phyloP scores from a whole-genome alignment of 1,140 invertebrate species.

The Pomacea maculata region DNA sequence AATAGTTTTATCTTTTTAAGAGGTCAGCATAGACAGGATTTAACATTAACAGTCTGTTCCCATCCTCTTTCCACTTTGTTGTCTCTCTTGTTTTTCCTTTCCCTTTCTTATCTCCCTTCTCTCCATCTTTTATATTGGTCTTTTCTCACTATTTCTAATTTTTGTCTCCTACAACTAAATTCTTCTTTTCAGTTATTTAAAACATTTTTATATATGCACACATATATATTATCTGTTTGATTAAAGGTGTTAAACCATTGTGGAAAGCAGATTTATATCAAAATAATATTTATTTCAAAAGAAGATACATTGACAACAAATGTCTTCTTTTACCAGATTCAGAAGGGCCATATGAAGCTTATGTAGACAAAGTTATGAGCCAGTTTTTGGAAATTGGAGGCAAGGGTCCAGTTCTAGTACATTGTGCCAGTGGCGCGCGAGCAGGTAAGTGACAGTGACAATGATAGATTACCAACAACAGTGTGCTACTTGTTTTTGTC shows the following conservation, averaged over 20 bases:
- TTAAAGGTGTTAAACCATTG: neutral
- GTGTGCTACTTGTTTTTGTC: too few relatives aligned
- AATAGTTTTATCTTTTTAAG: neutral
- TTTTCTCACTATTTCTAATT: neutral
- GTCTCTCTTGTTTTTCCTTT: constrained; percentile 1
- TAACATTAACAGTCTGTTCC: too few relatives aligned
- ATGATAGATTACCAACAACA: neutral
- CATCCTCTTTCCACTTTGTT: neutral
- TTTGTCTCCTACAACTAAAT: neutral
- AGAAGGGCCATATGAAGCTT: constrained; percentile 1
- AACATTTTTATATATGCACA: too few relatives aligned
- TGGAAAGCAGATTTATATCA: neutral
- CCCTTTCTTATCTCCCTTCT: neutral
- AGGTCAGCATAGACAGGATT: neutral
- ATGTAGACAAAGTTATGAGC: constrained; percentile 31
- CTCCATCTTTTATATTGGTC: neutral
- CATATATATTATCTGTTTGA: neutral
- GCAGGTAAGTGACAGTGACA: constrained; percentile 28
- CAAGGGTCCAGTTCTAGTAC: constrained; percentile 43
- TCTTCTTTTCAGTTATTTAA: neutral
- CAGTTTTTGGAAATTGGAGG: constrained; percentile 35
- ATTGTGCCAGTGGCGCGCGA: constrained; percentile 38
- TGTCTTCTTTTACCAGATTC: neutral
- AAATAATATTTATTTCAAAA: too few relatives aligned
- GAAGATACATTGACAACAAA: too few relatives aligned